Percentiles rank a stretch among this genome's conserved stretches.
Evolutionary conservation across 2,113 vertebrate species (phyloP).

Genomic region (Apus apus): DNA sequence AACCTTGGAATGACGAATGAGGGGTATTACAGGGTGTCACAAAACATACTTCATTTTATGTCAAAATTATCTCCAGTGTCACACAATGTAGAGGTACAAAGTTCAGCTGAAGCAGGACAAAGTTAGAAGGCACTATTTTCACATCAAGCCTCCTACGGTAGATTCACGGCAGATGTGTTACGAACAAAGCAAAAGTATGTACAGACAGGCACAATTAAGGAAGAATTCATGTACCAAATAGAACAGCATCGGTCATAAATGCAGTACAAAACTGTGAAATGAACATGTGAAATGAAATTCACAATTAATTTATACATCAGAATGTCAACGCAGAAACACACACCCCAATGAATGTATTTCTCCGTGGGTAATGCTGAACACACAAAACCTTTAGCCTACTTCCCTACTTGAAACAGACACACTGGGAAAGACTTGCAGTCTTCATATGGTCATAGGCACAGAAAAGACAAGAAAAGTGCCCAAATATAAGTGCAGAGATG

Average conservation of each 20-base stretch:
- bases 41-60: background rate
- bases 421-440: background rate
- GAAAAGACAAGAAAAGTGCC: background rate
- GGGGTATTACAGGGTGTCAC: background rate
- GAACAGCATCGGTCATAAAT: background rate
- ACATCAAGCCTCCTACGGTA: background rate
- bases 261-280: background rate
- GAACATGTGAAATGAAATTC: background rate
- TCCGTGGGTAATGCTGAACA: background rate
- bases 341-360: background rate
- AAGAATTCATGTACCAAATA: background rate
- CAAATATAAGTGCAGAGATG: background rate
- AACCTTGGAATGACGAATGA: background rate
- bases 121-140: background rate
- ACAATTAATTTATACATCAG: background rate
- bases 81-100: background rate
- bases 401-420: background rate
- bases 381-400: rapidly evolving
- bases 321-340: background rate
- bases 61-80: background rate
- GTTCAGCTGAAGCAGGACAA: background rate
- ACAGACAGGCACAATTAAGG: background rate
- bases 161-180: background rate
- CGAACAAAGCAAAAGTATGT: background rate
- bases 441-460: rapidly evolving